Conservation (phyloP, 2,797 vertebrate genomes). For the Microchirus variegatus region DNA sequence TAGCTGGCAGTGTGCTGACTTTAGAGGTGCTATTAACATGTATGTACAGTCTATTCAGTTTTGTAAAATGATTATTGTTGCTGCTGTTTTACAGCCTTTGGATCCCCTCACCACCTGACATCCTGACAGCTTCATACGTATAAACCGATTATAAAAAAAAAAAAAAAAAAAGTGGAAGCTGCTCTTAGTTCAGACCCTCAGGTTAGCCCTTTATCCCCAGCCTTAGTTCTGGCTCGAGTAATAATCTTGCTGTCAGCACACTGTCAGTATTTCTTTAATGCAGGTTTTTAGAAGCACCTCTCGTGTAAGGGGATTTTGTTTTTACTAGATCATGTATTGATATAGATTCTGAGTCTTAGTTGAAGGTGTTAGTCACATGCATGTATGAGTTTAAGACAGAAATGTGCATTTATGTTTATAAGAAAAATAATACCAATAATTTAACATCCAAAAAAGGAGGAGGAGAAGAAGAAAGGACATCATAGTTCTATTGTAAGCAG, state of each 20-base stretch:
- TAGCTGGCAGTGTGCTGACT: neutral
- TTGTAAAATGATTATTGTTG: slow-evolving; percentile 29
- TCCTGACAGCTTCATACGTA: slow-evolving; percentile 36
- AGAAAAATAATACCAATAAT: slow-evolving; percentile 6
- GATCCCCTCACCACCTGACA: slow-evolving; percentile 34
- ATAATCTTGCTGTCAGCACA: slow-evolving; percentile 22
- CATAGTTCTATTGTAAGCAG: slow-evolving; percentile 11
- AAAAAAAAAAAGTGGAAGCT: slow-evolving; percentile 24
- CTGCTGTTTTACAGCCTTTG: slow-evolving; percentile 21
- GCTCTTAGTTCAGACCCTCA: slow-evolving; percentile 2
- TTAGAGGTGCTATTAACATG: slow-evolving; percentile 2
- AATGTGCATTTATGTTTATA: neutral
- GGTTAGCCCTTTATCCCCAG: slow-evolving; percentile 29
- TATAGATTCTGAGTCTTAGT: slow-evolving; percentile 18
- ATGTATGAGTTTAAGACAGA: neutral
- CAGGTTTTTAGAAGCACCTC: slow-evolving; percentile 31
- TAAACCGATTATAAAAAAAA: slow-evolving; percentile 33
- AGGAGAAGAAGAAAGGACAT: slow-evolving; percentile 1
- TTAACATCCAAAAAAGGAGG: neutral
- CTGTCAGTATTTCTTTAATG: slow-evolving; percentile 5
- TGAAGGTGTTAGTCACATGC: slow-evolving; percentile 9
- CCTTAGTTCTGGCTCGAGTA: slow-evolving; percentile 2
- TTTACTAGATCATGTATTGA: slow-evolving; percentile 36
- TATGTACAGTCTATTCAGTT: slow-evolving; percentile 11
- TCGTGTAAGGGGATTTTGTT: slow-evolving; percentile 10